Base-by-base conservation (phyloP, 2,888 invertebrate genomes). In the Phymatocera aterrima region DNA sequence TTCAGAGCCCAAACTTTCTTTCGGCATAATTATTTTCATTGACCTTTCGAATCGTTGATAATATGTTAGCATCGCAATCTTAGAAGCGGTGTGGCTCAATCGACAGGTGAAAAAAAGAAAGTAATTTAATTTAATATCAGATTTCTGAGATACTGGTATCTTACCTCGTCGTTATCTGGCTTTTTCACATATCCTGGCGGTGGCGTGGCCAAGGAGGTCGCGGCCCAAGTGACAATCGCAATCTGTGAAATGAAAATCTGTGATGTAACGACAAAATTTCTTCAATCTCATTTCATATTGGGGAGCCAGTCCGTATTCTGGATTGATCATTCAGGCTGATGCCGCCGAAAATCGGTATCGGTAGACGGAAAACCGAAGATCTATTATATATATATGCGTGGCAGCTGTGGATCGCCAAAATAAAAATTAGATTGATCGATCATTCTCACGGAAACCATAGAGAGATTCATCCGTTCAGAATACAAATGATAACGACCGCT, bases 121-220 rank as follows among this genome's bases (percentile, higher is more conserved):
- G 77, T 51, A 74, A 77, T 57, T 75, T 40, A 34, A 65, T 51
- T 21, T 28, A 6, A 10, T 28, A 28, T 4, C 15, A 75, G 51
- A 51, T 68, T 78, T 68, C 78, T 78, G 37, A 37, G 18, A 70
- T 37, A 51, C 48, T 57, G 51, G 37, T 37, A 48, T 60, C 87
- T 87, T 89, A 91, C 92, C 87, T 91, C 88, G 82, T 91, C 91
- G 79, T 88, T 85, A 83, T 89, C 88, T 51, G 87, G 86, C 79
- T 88, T 87, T 80, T 90, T 90, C 48, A 90, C 87, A 81, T 90
- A 90, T 82, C 90, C 91, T 60, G 91, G 88, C 75, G 91, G 91
- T 60, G 91, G 89, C 78, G 87, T 88, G 72, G 87, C 87, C 80
- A 83, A 83, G 64, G 88, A 82, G 79, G 88, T 84, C 80, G 86